Base-by-base conservation (phyloP, 2,113 vertebrate species). In the Carassius auratus region DNA sequence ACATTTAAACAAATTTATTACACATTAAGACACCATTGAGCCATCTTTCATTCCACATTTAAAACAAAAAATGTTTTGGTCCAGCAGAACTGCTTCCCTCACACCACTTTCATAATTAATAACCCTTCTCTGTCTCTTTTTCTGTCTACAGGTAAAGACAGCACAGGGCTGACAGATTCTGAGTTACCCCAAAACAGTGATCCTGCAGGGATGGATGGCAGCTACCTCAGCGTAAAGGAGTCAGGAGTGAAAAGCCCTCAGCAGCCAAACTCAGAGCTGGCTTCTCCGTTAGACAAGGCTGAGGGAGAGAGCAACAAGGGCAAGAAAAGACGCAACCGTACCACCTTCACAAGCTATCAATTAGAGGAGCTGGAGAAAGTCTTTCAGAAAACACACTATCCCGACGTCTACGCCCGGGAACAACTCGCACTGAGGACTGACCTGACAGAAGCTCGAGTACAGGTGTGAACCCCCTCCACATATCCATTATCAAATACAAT, bases 341-440 rank as follows among this genome's bases (percentile, higher is more conserved):
- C 98, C n/a, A 99, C 98, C 90, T 99, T 99, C 93, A 99, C 98
- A 0, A 99, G 97, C 87, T 99, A 98, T 93, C 98, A 99, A 91
- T 93, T 99, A 90, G 98, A 99, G 87, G 98, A 99, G 92, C 95
- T 99, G 93, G 98, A 99, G 93, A 99, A 99, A 87, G 97, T 99
- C 91, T 99, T 99, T 92, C 98, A 99, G 94, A 99, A 99, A 95
- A 99, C 98, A 4, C 98, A 99, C 93, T 99, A 99, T 90, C 98
- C 98, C 0, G 98, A 99, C 0, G 98, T 99, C 85, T 99, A 99
- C 0, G 98, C 98, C 4, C 96, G 98, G 30, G 98, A 99, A 93
- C 98, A 99, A 94, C 95, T 99, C 86, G 98, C 98, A 64, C 97
- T 99, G 93, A 96, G 98, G 93, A 99, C 98, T 0, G 98, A 99